Evolutionary conservation across 2,888 invertebrate species (phyloP), one percentile per base, ranked within the genome.

Genomic region (Xestia ashworthii): DNA sequence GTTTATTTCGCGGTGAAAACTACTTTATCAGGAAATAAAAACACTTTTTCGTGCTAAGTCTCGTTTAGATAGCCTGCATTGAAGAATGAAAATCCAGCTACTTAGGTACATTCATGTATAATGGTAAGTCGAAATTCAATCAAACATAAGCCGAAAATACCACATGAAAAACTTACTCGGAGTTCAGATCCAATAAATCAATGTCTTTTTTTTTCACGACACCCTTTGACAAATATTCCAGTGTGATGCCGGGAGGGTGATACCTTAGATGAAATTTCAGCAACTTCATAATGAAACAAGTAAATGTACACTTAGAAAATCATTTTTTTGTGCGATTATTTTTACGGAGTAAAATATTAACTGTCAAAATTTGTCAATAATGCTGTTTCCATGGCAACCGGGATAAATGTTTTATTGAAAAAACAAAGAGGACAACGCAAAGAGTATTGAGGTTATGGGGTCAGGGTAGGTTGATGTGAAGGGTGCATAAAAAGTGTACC

Each of bases 241-340:
- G 93, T 16, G 97, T 97, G 74, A 98, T 96, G 32, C 98, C 98
- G 82, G 98, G 98, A 0, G 98, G 98, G 88, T 98, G 97, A 91
- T 98, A 98, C 78, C 98, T 97, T 50, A 98, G 94, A 92, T 98
- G 97, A 89, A 98, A 97, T 94, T 97, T 98, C 77, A 97, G 94
- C 80, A 98, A 94, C 93, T 97, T 97, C 98, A 98, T 98, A n/a
- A 46, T 92, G 71, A 50, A 69, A n/a, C 62, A 60, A 65, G 44
- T 66, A 60, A 70, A 78, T 11, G 50, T 71, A 69, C 5, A 50
- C 64, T 77, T 72, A 81, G 32, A 66, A 71, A 85, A 87, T 60
- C 86, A 89, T 88, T 79, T 83, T 82, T 87, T 90, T 89, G 80
- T 89, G 81, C 71, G 66, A 76, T 80, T 77, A 75, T 88, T 88